Conservation (phyloP, 2,113 vertebrate species). For the Notiomystis cincta region DNA sequence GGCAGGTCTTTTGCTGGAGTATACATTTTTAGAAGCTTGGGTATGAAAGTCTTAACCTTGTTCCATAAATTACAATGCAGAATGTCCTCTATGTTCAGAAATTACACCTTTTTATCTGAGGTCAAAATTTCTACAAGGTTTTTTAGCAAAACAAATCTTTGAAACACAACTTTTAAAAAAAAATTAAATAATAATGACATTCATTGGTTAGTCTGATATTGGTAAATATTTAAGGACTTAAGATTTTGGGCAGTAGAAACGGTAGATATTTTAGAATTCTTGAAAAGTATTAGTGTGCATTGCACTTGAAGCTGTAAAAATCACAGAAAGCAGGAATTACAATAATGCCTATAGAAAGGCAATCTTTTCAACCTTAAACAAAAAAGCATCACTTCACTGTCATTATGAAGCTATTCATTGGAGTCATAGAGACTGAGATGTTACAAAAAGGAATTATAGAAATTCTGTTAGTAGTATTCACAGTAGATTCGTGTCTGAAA, state of each 20-base stretch:
- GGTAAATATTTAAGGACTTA: background rate
- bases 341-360: background rate
- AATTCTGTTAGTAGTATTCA: background rate
- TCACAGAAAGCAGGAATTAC: background rate
- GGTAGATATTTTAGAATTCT: background rate
- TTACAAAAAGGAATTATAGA: background rate
- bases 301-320: background rate
- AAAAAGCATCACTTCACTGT: background rate
- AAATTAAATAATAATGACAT: background rate
- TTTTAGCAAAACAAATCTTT: background rate
- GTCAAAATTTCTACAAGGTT: background rate
- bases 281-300: background rate
- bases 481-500: background rate
- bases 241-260: background rate
- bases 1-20: background rate
- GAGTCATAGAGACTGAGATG: background rate
- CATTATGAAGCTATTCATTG: background rate
- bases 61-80: constrained; percentile 8
- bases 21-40: background rate
- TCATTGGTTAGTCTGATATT: background rate
- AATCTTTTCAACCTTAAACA: background rate
- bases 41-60: constrained; percentile 4
- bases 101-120: background rate
- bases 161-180: background rate
- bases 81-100: background rate